These are phyloP conservation scores for Opisthocomus hoazin DNA, from an alignment of 2,113 vertebrate genomes.

Conservation along the genomic window DNA sequence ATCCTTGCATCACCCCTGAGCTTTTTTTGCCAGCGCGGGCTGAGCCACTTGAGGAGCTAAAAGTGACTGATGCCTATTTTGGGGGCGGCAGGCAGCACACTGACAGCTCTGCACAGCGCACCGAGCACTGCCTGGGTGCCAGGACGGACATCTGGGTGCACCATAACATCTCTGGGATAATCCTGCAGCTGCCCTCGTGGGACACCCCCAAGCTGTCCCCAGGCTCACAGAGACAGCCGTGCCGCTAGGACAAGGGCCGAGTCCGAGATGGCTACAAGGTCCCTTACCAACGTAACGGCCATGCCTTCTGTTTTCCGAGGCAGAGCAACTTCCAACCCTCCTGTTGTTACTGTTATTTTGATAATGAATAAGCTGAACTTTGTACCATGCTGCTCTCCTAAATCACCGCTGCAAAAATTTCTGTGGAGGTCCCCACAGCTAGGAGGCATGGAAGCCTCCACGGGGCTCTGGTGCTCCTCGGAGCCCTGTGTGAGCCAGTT, in stretches of 20 bases:
- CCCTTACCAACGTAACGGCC: fast-evolving
- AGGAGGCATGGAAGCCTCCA: background rate
- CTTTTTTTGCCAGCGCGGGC: background rate
- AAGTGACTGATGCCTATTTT: background rate
- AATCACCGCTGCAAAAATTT: background rate
- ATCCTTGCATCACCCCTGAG: fast-evolving
- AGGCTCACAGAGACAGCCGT: background rate
- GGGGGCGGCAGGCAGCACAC: fast-evolving
- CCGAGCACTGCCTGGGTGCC: fast-evolving
- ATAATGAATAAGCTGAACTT: background rate
- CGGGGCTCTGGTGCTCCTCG: fast-evolving
- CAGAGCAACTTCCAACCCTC: background rate
- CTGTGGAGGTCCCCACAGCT: background rate
- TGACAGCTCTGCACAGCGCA: background rate
- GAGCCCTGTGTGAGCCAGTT: background rate
- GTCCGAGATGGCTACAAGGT: background rate
- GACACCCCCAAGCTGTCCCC: background rate
- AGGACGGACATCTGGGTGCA: background rate
- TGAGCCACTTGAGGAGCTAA: background rate
- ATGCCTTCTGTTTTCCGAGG: background rate
- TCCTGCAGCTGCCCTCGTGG: background rate
- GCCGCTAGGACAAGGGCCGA: background rate
- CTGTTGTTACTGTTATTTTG: background rate
- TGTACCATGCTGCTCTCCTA: background rate
- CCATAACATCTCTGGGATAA: background rate